Conservation (phyloP, 1,140 invertebrate species). For the Temnothorax longispinosus region DNA sequence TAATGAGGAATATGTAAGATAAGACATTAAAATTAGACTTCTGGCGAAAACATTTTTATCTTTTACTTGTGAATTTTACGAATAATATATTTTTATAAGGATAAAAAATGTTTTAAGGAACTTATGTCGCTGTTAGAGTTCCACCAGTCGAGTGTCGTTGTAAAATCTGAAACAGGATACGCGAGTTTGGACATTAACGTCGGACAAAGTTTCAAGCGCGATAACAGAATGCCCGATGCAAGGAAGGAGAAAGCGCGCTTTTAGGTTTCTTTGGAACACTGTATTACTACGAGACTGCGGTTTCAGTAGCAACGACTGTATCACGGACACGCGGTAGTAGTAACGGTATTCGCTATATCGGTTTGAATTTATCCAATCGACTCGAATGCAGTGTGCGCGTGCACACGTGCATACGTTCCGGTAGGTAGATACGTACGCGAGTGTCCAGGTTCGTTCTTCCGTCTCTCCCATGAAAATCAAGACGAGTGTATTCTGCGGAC, state of each 20-base stretch:
- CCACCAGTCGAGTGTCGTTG: background rate
- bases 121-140: background rate
- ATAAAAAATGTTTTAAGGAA: background rate
- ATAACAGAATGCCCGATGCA: conserved; percentile 35
- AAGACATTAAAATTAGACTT: background rate
- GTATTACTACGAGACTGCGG: conserved; percentile 40
- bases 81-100: background rate
- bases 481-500: conserved; percentile 50
- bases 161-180: conserved; percentile 4
- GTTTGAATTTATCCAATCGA: conserved; percentile 73
- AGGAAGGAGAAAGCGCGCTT: conserved; percentile 20
- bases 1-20: background rate
- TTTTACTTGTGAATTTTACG: background rate
- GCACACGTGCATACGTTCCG: conserved; percentile 9
- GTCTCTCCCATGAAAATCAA: conserved; percentile 61
- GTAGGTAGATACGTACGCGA: background rate
- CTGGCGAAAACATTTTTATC: background rate
- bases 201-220: conserved; percentile 7
- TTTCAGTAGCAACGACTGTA: conserved; percentile 74
- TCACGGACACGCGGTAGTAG: conserved; percentile 53
- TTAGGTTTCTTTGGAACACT: background rate
- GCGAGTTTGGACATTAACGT: conserved; percentile 20
- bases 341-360: conserved; percentile 72
- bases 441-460: conserved; percentile 1
- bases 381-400: conserved; percentile 22